Percentiles rank a stretch among this genome's conserved stretches.
phyloP scores from a whole-genome alignment of 2,797 vertebrate genomes.

The Trachurus trachurus region DNA sequence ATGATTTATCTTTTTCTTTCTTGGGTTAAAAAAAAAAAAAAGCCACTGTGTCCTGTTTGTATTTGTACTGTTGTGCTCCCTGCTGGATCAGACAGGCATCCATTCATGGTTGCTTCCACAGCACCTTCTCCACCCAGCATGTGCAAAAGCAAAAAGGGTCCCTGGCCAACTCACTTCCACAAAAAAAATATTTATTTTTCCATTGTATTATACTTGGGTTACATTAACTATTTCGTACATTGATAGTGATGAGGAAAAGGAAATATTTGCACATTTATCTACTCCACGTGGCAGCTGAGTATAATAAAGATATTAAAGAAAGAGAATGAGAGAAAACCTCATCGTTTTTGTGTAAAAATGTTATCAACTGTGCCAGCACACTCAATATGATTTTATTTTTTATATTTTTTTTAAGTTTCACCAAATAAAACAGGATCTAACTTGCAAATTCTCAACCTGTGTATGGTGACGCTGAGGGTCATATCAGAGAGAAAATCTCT shows the following conservation, averaged over 20 bases:
- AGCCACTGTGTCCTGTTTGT: slow-evolving; percentile 51
- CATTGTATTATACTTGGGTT: slow-evolving; percentile 74
- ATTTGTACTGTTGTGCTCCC: slow-evolving; percentile 30
- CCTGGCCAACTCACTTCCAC: slow-evolving; percentile 62
- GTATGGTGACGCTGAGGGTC: slow-evolving; percentile 21
- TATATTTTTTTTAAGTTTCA: slow-evolving; percentile 20
- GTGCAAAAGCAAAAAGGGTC: slow-evolving; percentile 49
- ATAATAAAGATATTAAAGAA: slow-evolving; percentile 77
- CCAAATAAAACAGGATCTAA: slow-evolving; percentile 13
- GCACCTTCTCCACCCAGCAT: slow-evolving; percentile 37
- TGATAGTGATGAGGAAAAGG: slow-evolving; percentile 81
- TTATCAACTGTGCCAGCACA: slow-evolving; percentile 61
- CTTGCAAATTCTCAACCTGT: slow-evolving; percentile 30
- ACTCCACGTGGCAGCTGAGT: slow-evolving; percentile 96
- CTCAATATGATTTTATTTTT: slow-evolving; percentile 12
- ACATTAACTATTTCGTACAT: slow-evolving; percentile 70
- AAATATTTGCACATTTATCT: slow-evolving; percentile 96
- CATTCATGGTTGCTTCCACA: slow-evolving; percentile 24
- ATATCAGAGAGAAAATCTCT: slow-evolving; percentile 13
- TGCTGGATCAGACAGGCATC: slow-evolving; percentile 39
- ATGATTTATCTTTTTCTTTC: slow-evolving; percentile 15
- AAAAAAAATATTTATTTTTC: slow-evolving; percentile 85
- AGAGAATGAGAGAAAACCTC: slow-evolving; percentile 48
- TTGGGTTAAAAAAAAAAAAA: slow-evolving; percentile 48
- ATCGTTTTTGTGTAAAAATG: slow-evolving; percentile 57